Evolutionary conservation across 2,797 vertebrate species (phyloP), one percentile per base, ranked within the genome.

Genomic region (Lindbergichthys nudifrons): DNA sequence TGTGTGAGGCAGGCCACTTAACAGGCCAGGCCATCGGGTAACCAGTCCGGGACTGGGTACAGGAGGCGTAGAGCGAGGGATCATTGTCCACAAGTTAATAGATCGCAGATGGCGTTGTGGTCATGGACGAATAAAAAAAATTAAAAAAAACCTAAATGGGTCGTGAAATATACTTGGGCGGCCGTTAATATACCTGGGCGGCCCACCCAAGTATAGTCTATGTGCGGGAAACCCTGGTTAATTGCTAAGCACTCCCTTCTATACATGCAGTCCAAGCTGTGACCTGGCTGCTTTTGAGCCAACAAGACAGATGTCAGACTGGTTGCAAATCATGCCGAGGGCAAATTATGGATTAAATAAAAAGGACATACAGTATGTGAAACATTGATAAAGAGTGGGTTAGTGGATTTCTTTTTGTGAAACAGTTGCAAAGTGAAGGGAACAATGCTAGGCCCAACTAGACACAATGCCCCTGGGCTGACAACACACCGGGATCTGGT

Each of bases 391-490:
- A 39, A 66, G 43, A 42, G 62, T 15, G 12, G 14, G 30, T 65
- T 57, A 15, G 46, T 41, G 19, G 39, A 67, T 36, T 19, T 71
- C 5, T 70, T 62, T 60, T 64, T n/a, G 43, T 43, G 65, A 12
- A 45, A 42, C 5, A 45, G 65, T 13, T 50, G 15, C 47, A 63
- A 59, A 66, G 43, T 65, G 58, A 71, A 30, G 56, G 51, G 54
- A 77, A 75, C 46, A 71, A 74, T 72, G 70, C 41, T 10, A 67
- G 66, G 66, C 41, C 46, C 45, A 54, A 57, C 6, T 36, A 46
- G 70, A 80, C 72, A 79, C 46, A 50, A 64, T 68, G 76, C 74
- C 84, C 66, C 65, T 80, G 78, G 88, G 76, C 82, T 69, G 80
- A 77, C 53, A 81, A 70, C 74, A 80, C 65, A 52, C 43, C 39